Base-by-base conservation (phyloP, 1,140 invertebrate species). In the Geopemphigus sp. region DNA sequence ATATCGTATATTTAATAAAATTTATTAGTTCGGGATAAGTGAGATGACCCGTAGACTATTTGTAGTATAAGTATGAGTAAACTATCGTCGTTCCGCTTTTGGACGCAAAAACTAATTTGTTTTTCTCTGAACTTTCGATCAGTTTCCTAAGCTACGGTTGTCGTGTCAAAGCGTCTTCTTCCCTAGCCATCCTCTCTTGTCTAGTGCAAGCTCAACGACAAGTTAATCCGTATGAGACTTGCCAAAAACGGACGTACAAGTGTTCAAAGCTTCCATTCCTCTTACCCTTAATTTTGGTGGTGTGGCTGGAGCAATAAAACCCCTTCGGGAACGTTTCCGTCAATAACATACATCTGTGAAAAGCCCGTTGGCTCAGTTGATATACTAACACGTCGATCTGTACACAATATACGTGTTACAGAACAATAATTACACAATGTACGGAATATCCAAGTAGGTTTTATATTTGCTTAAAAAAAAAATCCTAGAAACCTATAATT, bases 231-330 rank as follows among this genome's bases (percentile, higher is more conserved):
- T 54, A 59, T 32, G 54, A 76, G 74, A 50, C 74, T 45, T 78
- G 74, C 57, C 74, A 78, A 78, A 78, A 76, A 57, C 39, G 54
- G 73, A 76, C 73, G 29, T 76, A 76, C 72, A 76, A 76, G 73
- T 76, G 73, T 59, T 76, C 29, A 57, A 59, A 59, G 73, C 54
- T 76, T n/a, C 73, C 59, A 59, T n/a, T 54, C 47, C 56, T 76
- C 53, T 73, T 56, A 22, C 26, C 53, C 70, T 73, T 56, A 73
- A 73, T 56, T 73, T 73, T 32, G 53, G 11, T 56, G 10, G 29
- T 61, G 32, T 59, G 56, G 12, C 3, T 59, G 10, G 39, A 22
- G 56, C 22, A 63, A 61, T 78, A 61, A 78, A 78, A 78, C 56
- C 56, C 57, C 57, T 47, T 78, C 29, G 32, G 53, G 73, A 57